Percentiles rank a stretch among this genome's conserved stretches.
Conservation (phyloP, 1,140 invertebrate species). For the Drosophila miranda region DNA sequence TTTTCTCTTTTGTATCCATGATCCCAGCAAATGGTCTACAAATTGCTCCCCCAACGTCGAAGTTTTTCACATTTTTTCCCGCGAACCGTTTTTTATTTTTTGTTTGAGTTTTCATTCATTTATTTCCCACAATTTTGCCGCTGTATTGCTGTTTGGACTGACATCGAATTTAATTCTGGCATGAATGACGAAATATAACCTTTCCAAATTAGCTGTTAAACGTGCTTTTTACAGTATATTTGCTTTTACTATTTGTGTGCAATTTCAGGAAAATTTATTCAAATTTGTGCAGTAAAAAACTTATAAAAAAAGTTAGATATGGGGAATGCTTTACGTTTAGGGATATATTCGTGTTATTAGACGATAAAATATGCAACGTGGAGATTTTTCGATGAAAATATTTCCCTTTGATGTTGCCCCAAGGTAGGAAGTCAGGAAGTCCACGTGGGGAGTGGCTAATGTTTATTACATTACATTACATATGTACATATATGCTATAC, state of each 20-base stretch:
- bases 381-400: slow-evolving; percentile 24
- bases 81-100: slow-evolving; percentile 15
- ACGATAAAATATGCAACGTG: not conserved
- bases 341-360: no score
- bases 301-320: no score
- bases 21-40: slow-evolving; percentile 42
- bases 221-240: no score
- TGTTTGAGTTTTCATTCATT: slow-evolving; percentile 12
- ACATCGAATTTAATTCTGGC: no score
- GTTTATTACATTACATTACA: slow-evolving; percentile 53
- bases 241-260: no score
- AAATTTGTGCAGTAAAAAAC: no score
- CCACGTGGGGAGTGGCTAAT: slow-evolving; percentile 17
- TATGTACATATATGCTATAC: not conserved
- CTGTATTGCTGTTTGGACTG: not conserved
- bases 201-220: no score
- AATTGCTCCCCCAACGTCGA: slow-evolving; percentile 38
- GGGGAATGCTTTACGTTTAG: no score
- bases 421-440: not conserved
- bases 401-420: slow-evolving; percentile 42
- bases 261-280: no score
- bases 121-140: not conserved
- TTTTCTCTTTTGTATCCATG: slow-evolving; percentile 29
- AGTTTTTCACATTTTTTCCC: slow-evolving; percentile 34
- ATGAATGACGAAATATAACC: no score